Base-by-base conservation (phyloP, 2,888 invertebrate genomes). In the Pteria penguin region DNA sequence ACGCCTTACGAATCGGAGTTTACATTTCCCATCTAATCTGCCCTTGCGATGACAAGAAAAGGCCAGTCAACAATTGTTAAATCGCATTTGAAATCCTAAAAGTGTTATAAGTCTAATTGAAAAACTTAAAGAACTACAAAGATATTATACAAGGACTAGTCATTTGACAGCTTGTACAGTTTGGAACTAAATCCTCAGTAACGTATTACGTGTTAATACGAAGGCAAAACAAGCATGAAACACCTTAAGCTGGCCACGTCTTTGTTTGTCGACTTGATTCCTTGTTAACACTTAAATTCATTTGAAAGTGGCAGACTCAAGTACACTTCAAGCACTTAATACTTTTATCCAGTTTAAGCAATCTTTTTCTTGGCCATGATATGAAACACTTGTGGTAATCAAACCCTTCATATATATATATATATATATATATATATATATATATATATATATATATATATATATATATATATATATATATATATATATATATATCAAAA, bases 291-390 rank as follows among this genome's bases (percentile, higher is more conserved):
- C 26, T 27, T 60, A 60, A 60, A 27, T 60, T 60, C 60, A 27
- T 60, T 60, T 60, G 24, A n/a, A 60, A 5, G 27, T 26, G 60
- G 27, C 60, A 60, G 26, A 18, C 27, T 60, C 27, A 60, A 60
- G 60, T 22, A 27, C 27, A 60, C 60, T 60, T 60, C 14, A 60
- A 27, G 27, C 60, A 60, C 60, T 60, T 60, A 29, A 60, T 60
- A 18, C 27, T 26, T 27, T 60, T 60, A 60, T 60, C 60, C 60
- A 60, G 4, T 26, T 60, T 60, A 11, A n/a, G n/a, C 22, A 26
- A 27, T 60, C 27, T 60, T 26, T 27, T 8, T 45, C 18, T 18
- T 14, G 45, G 18, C 45, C 45, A 45, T 45, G 45, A 45, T n/a
- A n/a, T n/a, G n/a, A n/a, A n/a, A n/a, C n/a, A n/a, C n/a, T n/a